Base-by-base conservation (phyloP, 2,888 invertebrate species). In the Archips xylosteana region DNA sequence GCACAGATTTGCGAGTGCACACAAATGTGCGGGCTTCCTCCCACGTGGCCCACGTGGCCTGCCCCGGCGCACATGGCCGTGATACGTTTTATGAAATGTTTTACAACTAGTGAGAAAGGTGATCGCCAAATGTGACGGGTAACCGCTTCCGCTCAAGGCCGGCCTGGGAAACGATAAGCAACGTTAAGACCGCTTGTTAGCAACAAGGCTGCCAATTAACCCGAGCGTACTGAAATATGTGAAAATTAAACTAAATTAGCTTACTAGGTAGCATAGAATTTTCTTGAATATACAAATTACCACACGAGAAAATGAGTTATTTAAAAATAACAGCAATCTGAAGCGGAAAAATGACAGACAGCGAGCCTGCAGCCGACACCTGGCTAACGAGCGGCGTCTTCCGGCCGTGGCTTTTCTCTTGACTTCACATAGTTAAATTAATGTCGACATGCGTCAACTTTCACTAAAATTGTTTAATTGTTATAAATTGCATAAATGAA, bases 91-190 rank as follows among this genome's bases (percentile, higher is more conserved):
- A 91, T 89, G 84, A 87, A 90, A 90, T 86, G 88, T 91, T 92
- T 92, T 91, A 92, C 91, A 89, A 87, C 91, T 85, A 88, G 84
- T 83, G 82, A 88, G 92, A 90, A 92, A 93, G 92, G 92, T 92
- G 89, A 92, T 87, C 88, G 76, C 83, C 84, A 82, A 84, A 83
- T 83, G 83, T 83, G 88, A 88, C 75, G 68, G 49, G 78, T 76
- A 75, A 34, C 39, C 77, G 81, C 85, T 89, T 89, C 90, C 89
- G 87, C 85, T 61, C 85, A 82, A 84, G 84, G 76, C 67, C 74
- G 59, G 70, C 32, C 61, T 75, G 75, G 75, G 76, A 78, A 78
- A 78, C 64, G 42, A 75, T 70, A 66, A 60, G 73, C 76, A 80
- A 78, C 64, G 72, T 65, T 67, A 54, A 74, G 63, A 69, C 73